A percentile compares a stretch with the other conserved stretches of the same genome.
These are phyloP conservation scores for Tapirus indicus DNA, from an alignment of 2,797 vertebrate species.

Conservation along the genomic window DNA sequence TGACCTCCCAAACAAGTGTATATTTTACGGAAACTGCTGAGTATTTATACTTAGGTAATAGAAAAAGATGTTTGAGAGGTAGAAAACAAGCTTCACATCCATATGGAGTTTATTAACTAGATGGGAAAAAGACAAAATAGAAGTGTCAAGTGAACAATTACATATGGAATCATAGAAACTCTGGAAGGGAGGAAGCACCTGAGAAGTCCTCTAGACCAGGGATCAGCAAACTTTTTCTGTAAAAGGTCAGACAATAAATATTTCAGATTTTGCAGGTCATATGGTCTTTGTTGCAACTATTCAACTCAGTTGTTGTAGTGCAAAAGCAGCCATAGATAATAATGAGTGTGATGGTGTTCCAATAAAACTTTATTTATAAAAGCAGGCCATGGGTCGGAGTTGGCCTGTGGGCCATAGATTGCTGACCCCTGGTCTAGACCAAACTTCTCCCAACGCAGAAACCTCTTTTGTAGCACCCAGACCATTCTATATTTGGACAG, in stretches of 20 bases:
- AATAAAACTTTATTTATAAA: slow-evolving; percentile 64
- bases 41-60: background rate
- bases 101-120: background rate
- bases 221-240: background rate
- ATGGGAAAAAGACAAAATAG: background rate
- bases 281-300: background rate
- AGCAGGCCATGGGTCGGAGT: background rate
- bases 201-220: background rate
- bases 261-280: background rate
- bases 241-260: background rate
- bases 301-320: background rate
- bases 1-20: background rate
- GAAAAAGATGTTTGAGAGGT: background rate
- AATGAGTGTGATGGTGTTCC: background rate
- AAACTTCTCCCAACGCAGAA: background rate
- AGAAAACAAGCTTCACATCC: background rate
- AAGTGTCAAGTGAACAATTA: slow-evolving; percentile 20
- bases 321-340: background rate
- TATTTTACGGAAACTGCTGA: slow-evolving; percentile 1
- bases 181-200: background rate
- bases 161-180: background rate
- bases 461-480: background rate
- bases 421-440: background rate
- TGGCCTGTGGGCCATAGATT: background rate
- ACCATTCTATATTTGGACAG: background rate